Percentiles rank a stretch among this genome's conserved stretches.
phyloP scores from a whole-genome alignment of 2,797 vertebrate genomes.

The Huso huso region DNA sequence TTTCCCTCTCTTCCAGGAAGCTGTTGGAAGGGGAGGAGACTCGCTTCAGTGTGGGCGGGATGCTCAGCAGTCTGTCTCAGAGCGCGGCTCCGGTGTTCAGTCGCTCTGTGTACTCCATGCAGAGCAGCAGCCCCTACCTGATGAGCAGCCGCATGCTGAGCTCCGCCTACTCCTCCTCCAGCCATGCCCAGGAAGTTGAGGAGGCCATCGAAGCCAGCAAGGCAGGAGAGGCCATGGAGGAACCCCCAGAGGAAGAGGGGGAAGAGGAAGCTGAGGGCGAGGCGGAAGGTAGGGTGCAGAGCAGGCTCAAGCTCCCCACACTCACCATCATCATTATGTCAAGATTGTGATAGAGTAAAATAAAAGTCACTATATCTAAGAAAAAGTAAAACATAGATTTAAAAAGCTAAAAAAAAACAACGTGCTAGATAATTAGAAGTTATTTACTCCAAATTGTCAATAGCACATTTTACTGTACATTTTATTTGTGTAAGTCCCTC shows the following conservation, averaged over 20 bases:
- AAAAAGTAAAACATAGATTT: too few species aligned
- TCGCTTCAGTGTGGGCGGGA: constrained; percentile 65
- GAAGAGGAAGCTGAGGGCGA: constrained; percentile 54
- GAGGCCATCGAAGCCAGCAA: constrained; percentile 71
- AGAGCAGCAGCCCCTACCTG: constrained; percentile 56
- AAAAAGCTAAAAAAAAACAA: too few species aligned
- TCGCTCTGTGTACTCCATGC: constrained; percentile 59
- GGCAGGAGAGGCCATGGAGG: constrained; percentile 63
- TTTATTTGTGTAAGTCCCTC: too few species aligned
- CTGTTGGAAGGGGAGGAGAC: constrained; percentile 90
- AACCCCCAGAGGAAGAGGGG: constrained; percentile 56
- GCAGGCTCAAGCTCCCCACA: constrained; percentile 9
- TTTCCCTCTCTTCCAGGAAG: constrained; percentile 53
- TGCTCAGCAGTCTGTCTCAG: constrained; percentile 59
- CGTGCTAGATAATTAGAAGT: too few species aligned
- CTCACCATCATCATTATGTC: too few species aligned
- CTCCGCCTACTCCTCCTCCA: constrained; percentile 50
- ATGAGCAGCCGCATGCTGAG: constrained; percentile 45
- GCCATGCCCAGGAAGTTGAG: constrained; percentile 66
- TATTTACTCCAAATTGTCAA: too few species aligned
- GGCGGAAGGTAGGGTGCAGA: constrained; percentile 33
- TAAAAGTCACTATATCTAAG: too few species aligned
- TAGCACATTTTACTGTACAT: too few species aligned
- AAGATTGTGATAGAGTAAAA: too few species aligned
- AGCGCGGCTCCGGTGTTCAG: constrained; percentile 56